Percentiles rank a stretch among this genome's conserved stretches.
Conservation (phyloP, 1,140 invertebrate species). For the Papilio xuthus region DNA sequence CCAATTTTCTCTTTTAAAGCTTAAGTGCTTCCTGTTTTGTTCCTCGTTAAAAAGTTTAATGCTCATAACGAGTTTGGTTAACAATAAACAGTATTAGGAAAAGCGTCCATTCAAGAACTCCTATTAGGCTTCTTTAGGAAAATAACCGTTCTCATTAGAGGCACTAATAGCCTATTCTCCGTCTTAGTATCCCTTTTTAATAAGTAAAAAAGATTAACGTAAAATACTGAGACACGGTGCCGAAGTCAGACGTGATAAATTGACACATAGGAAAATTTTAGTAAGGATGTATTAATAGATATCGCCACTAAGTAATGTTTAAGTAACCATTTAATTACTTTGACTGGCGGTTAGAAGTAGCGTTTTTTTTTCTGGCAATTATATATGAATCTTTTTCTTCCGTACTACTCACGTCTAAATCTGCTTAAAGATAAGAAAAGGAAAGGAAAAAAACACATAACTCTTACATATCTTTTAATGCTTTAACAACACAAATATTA, state of each 20-base stretch:
- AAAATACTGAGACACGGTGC: too few relatives aligned
- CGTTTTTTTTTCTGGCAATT: too few relatives aligned
- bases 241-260: too few relatives aligned
- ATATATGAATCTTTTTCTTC: too few relatives aligned
- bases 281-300: too few relatives aligned
- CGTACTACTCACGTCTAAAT: too few relatives aligned
- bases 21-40: slow-evolving; percentile 11
- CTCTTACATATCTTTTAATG: slow-evolving; percentile 86
- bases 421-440: not conserved
- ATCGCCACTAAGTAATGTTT: too few relatives aligned
- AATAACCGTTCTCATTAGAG: not conserved
- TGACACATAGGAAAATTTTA: too few relatives aligned
- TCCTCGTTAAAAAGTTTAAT: slow-evolving; percentile 15
- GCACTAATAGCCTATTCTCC: not conserved
- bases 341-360: too few relatives aligned
- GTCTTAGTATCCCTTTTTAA: not conserved
- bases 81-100: slow-evolving; percentile 4
- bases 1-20: slow-evolving; percentile 12
- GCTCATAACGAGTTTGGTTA: not conserved
- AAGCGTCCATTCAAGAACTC: slow-evolving; percentile 3
- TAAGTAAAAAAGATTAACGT: too few relatives aligned
- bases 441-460: not conserved
- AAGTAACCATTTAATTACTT: too few relatives aligned
- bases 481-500: slow-evolving; percentile 89
- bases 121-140: not conserved